Base-by-base conservation (phyloP, 2,113 vertebrate species). In the Notarius quadriscutis region DNA sequence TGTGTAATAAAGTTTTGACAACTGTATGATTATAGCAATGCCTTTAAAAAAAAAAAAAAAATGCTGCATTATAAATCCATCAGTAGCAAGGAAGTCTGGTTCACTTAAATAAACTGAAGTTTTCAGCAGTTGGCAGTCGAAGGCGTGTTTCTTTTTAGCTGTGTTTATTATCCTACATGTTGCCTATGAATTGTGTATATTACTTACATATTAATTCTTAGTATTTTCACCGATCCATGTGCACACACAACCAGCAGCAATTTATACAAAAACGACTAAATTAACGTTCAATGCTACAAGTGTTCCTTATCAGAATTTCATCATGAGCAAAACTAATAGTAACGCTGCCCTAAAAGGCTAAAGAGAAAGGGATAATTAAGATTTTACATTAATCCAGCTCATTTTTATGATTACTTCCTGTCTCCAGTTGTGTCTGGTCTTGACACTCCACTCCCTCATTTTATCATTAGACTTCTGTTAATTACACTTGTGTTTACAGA, bases 401-500 rank as follows among this genome's bases (percentile, higher is more conserved):
- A 93, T 93, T 95, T 93, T 94, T 81, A 93, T 92, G 92, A 94
- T 91, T 92, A 93, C 92, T 94, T 94, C 93, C 93, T 94, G 95
- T 94, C 94, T 95, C 94, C 94, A 92, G 94, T 93, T 94, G 94
- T 92, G 86, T 94, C 93, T 93, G 92, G 87, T 93, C 94, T 95
- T 50, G 53, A 71, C 83, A 34, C 25, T 72, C 57, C 85, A 86
- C 79, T 75, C 79, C 80, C 80, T 83, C 30, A 10, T 75, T 83
- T 78, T 67, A 89, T 91, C 92, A 91, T 91, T 92, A 90, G 91
- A 82, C 87, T 89, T 91, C 85, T 89, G 87, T 90, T 94, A 93
- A 94, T 94, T 92, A 75, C 92, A 89, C 86, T 89, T 88, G 93
- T 91, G 92, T 91, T 91, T 91, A 90, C 77, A 94, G 94, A 95